These are phyloP conservation scores for Cheumatopsyche charites DNA, from an alignment of 1,140 invertebrate species.

Conservation along the genomic window DNA sequence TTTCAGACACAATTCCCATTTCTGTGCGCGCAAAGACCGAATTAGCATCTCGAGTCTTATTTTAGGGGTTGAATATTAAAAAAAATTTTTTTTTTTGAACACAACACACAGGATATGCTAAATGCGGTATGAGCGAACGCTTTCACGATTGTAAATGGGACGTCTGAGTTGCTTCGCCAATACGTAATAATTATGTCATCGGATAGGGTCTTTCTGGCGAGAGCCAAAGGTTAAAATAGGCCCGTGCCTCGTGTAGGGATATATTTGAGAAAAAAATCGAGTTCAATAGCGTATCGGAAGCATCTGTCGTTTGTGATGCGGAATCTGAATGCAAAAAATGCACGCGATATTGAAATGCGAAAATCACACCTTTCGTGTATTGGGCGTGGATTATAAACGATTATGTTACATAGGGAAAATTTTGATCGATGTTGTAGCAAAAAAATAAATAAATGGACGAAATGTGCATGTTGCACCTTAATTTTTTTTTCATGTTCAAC, in stretches of 20 bases:
- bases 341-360: not conserved
- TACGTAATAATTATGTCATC: conserved; percentile 47
- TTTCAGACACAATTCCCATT: too few species aligned
- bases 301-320: conserved; percentile 21
- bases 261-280: not conserved
- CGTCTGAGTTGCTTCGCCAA: conserved; percentile 29
- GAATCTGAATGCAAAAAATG: not conserved
- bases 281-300: conserved; percentile 9
- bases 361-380: not conserved
- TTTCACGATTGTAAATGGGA: conserved; percentile 30
- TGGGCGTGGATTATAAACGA: not conserved
- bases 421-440: too few species aligned
- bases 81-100: too few species aligned
- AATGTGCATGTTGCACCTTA: too few species aligned
- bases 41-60: too few species aligned
- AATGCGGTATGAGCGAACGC: conserved; percentile 30
- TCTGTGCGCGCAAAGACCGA: too few species aligned
- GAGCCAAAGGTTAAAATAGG: conserved; percentile 6
- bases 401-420: too few species aligned
- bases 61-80: too few species aligned
- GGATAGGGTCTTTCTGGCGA: conserved; percentile 21
- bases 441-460: too few species aligned
- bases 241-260: not conserved
- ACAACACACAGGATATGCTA: conserved; percentile 44
- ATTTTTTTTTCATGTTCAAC: too few species aligned